A percentile compares a stretch with the other conserved stretches of the same genome.
Evolutionary conservation across 2,888 invertebrate species (phyloP).

Genomic region (Tridacna gigas): DNA sequence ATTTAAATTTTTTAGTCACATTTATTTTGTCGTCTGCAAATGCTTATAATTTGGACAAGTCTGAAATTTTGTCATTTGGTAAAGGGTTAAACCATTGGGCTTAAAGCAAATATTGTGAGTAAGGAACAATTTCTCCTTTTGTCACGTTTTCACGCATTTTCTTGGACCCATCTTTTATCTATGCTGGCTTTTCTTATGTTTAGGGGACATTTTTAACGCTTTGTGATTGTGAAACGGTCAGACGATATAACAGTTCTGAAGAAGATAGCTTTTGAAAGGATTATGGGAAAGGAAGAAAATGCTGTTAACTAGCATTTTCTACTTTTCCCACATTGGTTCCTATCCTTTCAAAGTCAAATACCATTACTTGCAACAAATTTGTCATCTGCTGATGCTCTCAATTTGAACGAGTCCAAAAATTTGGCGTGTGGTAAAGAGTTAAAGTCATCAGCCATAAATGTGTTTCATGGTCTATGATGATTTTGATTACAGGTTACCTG

Average conservation of each 20-base stretch:
- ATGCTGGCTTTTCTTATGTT: too few species aligned
- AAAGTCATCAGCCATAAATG: background rate
- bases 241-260: background rate
- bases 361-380: background rate
- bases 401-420: background rate
- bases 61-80: too few species aligned
- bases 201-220: too few species aligned
- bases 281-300: background rate
- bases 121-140: too few species aligned
- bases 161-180: too few species aligned
- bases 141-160: too few species aligned
- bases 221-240: too few species aligned
- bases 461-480: background rate
- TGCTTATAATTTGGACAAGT: too few species aligned
- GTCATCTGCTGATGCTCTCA: background rate
- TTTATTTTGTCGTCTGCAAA: too few species aligned
- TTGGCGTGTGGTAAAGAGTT: background rate
- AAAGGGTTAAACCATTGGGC: too few species aligned
- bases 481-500: conserved; percentile 88
- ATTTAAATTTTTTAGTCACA: too few species aligned
- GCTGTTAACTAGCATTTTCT: background rate
- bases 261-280: background rate
- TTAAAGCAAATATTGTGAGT: too few species aligned
- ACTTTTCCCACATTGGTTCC: background rate
- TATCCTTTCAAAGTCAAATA: background rate